Conservation (phyloP, 2,797 vertebrate genomes). For the Melanotaenia nigrans region DNA sequence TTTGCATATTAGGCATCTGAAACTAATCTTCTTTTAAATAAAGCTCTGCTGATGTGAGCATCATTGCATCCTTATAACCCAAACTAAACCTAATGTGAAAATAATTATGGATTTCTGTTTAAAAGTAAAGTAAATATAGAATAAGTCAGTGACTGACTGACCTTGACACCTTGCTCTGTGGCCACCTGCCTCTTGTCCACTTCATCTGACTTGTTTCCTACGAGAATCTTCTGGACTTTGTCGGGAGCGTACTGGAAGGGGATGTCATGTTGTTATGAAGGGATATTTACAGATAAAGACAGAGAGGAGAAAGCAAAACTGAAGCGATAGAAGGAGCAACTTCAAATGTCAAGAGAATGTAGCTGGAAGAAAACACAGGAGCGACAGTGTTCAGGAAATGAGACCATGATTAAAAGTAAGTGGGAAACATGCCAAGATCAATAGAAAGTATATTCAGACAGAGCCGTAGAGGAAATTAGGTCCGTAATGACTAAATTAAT, state of each 20-base stretch:
- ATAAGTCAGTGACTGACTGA: slow-evolving; percentile 60
- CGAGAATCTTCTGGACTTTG: slow-evolving; percentile 95
- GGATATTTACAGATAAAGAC: slow-evolving; percentile 21
- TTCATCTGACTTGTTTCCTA: slow-evolving; percentile 96
- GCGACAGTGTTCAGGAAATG: slow-evolving; percentile 58
- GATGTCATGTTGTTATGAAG: slow-evolving; percentile 5
- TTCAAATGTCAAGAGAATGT: slow-evolving; percentile 46
- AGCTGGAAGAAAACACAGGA: slow-evolving; percentile 25
- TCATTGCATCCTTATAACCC: neutral
- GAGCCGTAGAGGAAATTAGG: slow-evolving; percentile 59
- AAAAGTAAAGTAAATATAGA: neutral
- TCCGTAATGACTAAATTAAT: slow-evolving; percentile 54
- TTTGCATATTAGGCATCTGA: neutral
- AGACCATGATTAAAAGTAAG: slow-evolving; percentile 51
- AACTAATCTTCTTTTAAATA: neutral
- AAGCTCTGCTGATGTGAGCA: neutral
- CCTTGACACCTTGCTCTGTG: slow-evolving; percentile 93
- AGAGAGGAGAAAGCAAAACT: slow-evolving; percentile 9
- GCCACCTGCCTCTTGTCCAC: slow-evolving; percentile 95
- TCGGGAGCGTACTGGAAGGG: slow-evolving; percentile 90
- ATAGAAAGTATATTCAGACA: slow-evolving; percentile 43
- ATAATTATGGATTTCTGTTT: neutral
- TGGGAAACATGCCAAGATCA: slow-evolving; percentile 51
- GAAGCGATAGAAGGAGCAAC: slow-evolving; percentile 9
- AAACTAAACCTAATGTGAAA: neutral